phyloP scores from a whole-genome alignment of 2,113 vertebrate species.

The Corythornis vintsioides region DNA sequence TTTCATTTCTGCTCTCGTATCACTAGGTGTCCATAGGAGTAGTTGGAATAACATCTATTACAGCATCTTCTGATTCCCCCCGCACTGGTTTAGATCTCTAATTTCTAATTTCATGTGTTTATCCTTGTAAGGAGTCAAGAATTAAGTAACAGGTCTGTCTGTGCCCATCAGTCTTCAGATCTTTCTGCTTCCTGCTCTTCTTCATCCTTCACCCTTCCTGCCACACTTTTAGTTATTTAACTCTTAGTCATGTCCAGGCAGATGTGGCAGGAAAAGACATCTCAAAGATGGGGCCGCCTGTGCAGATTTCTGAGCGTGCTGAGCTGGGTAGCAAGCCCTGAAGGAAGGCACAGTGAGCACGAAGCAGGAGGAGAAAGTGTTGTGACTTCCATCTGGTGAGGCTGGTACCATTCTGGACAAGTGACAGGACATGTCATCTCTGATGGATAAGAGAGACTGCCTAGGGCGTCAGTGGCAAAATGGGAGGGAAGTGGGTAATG shows the following conservation, averaged over 20 bases:
- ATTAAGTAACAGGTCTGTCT: not conserved
- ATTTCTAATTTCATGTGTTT: not conserved
- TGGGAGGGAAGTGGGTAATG: not conserved
- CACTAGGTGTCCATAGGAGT: not conserved
- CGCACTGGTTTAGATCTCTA: not conserved
- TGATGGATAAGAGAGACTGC: not conserved
- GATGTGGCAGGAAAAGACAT: not conserved
- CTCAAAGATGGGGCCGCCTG: not conserved
- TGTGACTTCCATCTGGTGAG: not conserved
- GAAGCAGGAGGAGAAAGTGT: not conserved
- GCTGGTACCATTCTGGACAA: not conserved
- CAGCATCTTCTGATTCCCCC: not conserved
- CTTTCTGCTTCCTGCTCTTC: not conserved
- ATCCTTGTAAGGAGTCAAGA: not conserved
- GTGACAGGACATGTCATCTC: not conserved
- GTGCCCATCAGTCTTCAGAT: not conserved
- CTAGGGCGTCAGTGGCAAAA: not conserved
- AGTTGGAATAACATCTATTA: not conserved
- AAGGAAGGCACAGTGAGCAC: not conserved
- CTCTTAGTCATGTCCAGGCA: not conserved
- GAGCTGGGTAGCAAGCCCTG: not conserved
- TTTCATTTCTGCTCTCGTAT: not conserved
- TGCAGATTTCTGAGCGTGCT: not conserved
- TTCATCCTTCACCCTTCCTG: not conserved
- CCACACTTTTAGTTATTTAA: not conserved